Evolutionary conservation across 2,113 vertebrate genomes (phyloP).

Genomic region (Vombatus ursinus): DNA sequence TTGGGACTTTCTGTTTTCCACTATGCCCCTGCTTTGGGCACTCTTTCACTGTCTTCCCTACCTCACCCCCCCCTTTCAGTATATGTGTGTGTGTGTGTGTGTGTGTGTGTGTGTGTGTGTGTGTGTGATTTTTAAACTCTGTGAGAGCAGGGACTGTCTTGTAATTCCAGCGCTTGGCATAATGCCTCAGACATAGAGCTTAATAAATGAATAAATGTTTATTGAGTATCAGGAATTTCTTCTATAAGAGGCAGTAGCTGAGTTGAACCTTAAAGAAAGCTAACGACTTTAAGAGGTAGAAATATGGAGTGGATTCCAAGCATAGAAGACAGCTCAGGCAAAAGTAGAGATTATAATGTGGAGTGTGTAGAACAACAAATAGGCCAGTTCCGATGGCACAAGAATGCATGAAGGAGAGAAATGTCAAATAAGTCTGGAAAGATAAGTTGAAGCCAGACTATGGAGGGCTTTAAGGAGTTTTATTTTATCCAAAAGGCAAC

Average conservation of each 20-base stretch:
- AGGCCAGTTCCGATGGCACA: background rate
- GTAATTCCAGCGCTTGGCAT: too few relatives aligned
- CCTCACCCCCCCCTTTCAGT: too few relatives aligned
- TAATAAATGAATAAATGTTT: background rate
- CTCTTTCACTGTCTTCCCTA: too few relatives aligned
- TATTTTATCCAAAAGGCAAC: background rate
- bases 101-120: too few relatives aligned
- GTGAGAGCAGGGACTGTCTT: too few relatives aligned
- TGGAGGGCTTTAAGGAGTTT: background rate
- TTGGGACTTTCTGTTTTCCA: too few relatives aligned
- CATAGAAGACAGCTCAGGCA: background rate
- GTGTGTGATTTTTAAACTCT: too few relatives aligned
- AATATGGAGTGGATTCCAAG: too few relatives aligned
- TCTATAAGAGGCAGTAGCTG: background rate
- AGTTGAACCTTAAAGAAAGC: background rate
- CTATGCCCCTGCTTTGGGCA: too few relatives aligned
- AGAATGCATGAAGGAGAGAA: background rate
- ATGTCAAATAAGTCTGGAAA: background rate
- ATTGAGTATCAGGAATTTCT: background rate
- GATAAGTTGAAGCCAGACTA: background rate
- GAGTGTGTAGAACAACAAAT: background rate
- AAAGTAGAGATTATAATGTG: background rate
- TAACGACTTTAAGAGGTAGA: too few relatives aligned
- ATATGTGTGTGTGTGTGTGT: too few relatives aligned
- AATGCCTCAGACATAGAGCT: too few relatives aligned